Percentiles rank a stretch among this genome's conserved stretches.
Conservation (phyloP, 2,797 vertebrate species). For the Amblyopsis hoosieri region DNA sequence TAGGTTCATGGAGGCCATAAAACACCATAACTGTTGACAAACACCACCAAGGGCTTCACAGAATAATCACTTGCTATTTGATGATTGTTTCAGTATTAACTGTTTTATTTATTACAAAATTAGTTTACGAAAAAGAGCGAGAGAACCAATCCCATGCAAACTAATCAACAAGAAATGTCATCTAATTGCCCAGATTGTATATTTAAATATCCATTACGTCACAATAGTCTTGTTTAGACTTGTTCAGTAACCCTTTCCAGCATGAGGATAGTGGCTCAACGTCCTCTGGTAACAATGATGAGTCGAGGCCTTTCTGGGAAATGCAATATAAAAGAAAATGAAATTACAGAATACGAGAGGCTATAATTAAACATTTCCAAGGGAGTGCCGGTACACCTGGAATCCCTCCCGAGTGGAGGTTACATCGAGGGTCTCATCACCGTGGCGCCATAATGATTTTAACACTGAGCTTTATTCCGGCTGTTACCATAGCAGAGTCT, state of each 20-base stretch:
- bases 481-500: conserved; percentile 81
- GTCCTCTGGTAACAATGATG: conserved; percentile 33
- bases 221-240: conserved; percentile 17
- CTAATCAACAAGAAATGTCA: not conserved
- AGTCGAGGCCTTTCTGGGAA: conserved; percentile 63
- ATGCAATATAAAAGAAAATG: conserved; percentile 59
- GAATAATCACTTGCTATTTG: not conserved
- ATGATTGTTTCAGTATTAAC: too few relatives aligned
- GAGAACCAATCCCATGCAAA: not conserved
- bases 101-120: too few relatives aligned
- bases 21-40: conserved; percentile 51
- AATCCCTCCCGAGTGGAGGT: conserved; percentile 67
- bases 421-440: conserved; percentile 68
- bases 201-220: not conserved
- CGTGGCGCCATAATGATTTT: conserved; percentile 75
- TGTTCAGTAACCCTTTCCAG: conserved; percentile 21
- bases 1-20: conserved; percentile 50
- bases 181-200: conserved; percentile 1
- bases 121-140: not conserved
- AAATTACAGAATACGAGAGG: conserved; percentile 61
- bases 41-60: conserved; percentile 42
- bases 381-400: conserved; percentile 71
- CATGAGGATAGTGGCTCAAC: conserved; percentile 21
- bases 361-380: conserved; percentile 70
- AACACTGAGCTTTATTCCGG: conserved; percentile 74